These are phyloP conservation scores for Platalea minor DNA, from an alignment of 2,797 vertebrate genomes.

Conservation along the genomic window DNA sequence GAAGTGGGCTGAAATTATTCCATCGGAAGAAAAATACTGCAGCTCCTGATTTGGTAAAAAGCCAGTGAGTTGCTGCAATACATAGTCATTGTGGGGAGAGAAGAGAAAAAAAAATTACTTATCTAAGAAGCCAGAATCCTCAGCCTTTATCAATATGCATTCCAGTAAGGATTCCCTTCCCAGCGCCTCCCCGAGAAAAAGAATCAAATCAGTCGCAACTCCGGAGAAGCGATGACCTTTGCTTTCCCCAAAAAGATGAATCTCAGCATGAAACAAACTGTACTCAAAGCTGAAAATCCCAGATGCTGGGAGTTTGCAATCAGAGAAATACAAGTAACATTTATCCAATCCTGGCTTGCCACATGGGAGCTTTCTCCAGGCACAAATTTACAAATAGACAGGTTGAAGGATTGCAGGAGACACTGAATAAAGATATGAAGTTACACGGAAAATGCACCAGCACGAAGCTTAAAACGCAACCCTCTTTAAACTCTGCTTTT, in stretches of 20 bases:
- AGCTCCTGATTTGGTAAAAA: constrained; percentile 79
- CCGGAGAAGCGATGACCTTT: constrained; percentile 55
- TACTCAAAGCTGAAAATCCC: constrained; percentile 59
- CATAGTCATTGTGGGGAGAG: constrained; percentile 74
- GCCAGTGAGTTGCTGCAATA: constrained; percentile 82
- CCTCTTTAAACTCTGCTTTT: neutral
- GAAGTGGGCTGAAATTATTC: constrained; percentile 79
- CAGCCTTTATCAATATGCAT: constrained; percentile 66
- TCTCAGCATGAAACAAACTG: constrained; percentile 60
- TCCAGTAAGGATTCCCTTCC: constrained; percentile 61
- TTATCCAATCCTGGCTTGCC: constrained; percentile 61
- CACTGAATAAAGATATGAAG: constrained; percentile 41
- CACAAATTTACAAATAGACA: constrained; percentile 62
- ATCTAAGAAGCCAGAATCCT: constrained; percentile 64
- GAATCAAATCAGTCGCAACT: constrained; percentile 42
- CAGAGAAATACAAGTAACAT: constrained; percentile 58
- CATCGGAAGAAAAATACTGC: constrained; percentile 77
- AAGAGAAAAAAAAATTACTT: constrained; percentile 54
- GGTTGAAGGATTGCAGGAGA: constrained; percentile 61
- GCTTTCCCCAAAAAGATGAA: constrained; percentile 52
- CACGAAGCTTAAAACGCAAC: neutral
- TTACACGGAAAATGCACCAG: constrained; percentile 7
- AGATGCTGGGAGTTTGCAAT: constrained; percentile 59
- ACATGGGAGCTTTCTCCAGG: constrained; percentile 56
- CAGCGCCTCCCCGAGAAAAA: constrained; percentile 43